A percentile compares a stretch with the other conserved stretches of the same genome.
phyloP scores from a whole-genome alignment of 2,797 vertebrate species.

The Enteromius trimaculatus region DNA sequence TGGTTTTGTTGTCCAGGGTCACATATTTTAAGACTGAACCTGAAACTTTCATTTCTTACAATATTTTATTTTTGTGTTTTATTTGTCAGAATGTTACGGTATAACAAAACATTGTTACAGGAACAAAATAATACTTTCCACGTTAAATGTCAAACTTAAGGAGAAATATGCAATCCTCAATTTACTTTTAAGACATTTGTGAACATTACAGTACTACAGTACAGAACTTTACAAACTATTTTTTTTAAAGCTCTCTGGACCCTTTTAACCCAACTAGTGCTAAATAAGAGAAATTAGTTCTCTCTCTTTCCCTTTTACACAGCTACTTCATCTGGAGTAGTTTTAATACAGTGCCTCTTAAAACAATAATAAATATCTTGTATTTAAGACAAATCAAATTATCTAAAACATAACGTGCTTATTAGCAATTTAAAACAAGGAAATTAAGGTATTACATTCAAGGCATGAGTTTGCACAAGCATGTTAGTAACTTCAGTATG shows the following conservation, averaged over 20 bases:
- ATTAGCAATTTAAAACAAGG: background rate
- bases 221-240: background rate
- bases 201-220: slow-evolving; percentile 25
- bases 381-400: slow-evolving; percentile 24
- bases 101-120: slow-evolving; percentile 16
- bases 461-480: background rate
- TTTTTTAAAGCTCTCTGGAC: background rate
- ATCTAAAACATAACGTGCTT: background rate
- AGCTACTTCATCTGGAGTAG: background rate
- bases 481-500: background rate
- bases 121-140: slow-evolving; percentile 6
- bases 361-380: slow-evolving; percentile 27
- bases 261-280: background rate
- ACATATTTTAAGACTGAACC: background rate
- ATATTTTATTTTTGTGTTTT: background rate
- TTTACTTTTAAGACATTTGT: background rate
- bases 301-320: slow-evolving; percentile 25
- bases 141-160: background rate
- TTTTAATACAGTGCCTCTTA: slow-evolving; percentile 2
- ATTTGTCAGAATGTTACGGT: background rate
- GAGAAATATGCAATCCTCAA: background rate
- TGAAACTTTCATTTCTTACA: background rate
- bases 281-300: background rate
- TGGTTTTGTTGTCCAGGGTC: no score
- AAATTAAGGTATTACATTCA: background rate